Conservation (phyloP, 2,888 invertebrate species). For the Xestia c-nigrum region DNA sequence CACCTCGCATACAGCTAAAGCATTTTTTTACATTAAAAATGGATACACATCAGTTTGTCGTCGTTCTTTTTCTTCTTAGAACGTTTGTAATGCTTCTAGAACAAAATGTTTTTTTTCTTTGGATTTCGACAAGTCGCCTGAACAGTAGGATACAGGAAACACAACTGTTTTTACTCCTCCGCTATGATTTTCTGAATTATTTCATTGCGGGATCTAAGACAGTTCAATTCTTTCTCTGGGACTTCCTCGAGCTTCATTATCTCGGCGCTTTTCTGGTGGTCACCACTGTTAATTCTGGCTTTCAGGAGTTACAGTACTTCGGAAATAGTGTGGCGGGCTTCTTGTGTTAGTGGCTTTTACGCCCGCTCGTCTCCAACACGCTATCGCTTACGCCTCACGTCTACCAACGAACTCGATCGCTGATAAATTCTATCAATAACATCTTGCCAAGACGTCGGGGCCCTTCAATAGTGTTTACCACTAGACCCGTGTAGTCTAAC, state of each 20-base stretch:
- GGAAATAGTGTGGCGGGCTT: neutral
- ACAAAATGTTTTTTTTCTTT: neutral
- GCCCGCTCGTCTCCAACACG: constrained; percentile 40
- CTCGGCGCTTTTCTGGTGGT: neutral
- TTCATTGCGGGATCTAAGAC: neutral
- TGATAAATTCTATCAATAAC: constrained; percentile 90
- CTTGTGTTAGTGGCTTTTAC: no score
- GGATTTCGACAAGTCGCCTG: neutral
- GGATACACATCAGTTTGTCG: neutral
- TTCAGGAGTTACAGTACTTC: neutral
- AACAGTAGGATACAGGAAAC: neutral
- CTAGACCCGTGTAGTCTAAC: constrained; percentile 81
- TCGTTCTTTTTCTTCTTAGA: neutral
- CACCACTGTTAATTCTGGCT: no score
- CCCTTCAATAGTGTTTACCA: constrained; percentile 87
- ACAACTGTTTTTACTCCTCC: neutral
- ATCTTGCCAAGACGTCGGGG: constrained; percentile 84
- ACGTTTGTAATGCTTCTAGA: neutral
- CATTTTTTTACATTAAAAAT: neutral
- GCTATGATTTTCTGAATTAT: neutral
- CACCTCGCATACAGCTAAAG: neutral
- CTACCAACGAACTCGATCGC: constrained; percentile 76
- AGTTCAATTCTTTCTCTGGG: no score
- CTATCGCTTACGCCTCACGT: constrained; percentile 59
- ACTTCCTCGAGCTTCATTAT: no score